These are phyloP conservation scores for Temnothorax nylanderi DNA, from an alignment of 1,140 invertebrate genomes.

Conservation along the genomic window DNA sequence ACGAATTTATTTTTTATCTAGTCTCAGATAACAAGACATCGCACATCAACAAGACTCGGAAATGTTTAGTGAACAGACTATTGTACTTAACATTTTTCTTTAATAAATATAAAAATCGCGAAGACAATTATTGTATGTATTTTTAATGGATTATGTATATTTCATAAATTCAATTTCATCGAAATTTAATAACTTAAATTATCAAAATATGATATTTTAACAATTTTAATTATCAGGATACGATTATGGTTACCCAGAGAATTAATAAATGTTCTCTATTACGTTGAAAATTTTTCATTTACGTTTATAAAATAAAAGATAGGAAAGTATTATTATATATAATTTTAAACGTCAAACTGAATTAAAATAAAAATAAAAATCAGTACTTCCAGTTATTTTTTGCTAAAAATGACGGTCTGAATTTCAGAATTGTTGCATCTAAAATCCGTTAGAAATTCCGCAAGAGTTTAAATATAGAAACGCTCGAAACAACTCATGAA, in stretches of 20 bases:
- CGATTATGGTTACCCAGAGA: background rate
- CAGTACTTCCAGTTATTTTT: background rate
- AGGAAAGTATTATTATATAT: background rate
- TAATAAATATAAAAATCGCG: background rate
- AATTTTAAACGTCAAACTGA: background rate
- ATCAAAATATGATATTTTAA: background rate
- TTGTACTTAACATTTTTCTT: background rate
- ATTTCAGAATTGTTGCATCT: background rate
- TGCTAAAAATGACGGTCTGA: background rate
- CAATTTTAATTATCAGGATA: background rate
- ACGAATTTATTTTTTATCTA: constrained; percentile 7
- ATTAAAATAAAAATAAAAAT: background rate
- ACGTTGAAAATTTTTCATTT: background rate
- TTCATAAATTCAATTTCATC: background rate
- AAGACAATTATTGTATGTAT: background rate
- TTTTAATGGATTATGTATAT: background rate
- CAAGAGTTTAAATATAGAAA: constrained; percentile 3
- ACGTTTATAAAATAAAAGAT: background rate
- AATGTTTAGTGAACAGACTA: background rate
- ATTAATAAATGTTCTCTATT: background rate
- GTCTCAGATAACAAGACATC: too few relatives aligned
- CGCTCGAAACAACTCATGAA: background rate
- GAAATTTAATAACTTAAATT: background rate
- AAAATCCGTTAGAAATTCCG: background rate
- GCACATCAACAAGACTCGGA: background rate